A percentile compares a stretch with the other conserved stretches of the same genome.
Conservation (phyloP, 2,113 vertebrate species). For the Rousettus leschenaultii region DNA sequence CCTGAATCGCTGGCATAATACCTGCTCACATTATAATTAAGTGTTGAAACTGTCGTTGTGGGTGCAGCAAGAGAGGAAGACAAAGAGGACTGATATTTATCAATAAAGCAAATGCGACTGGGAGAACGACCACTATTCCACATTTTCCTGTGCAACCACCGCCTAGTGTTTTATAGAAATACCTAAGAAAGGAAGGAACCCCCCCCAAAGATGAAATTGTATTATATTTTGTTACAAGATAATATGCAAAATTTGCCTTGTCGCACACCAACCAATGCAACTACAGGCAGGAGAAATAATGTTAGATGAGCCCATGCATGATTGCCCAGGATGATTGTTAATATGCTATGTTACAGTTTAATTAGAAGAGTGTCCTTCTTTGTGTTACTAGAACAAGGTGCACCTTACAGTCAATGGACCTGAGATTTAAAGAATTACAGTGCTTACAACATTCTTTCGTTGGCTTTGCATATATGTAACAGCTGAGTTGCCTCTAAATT, state of each 20-base stretch:
- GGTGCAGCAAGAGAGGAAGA: background rate
- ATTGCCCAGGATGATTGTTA: background rate
- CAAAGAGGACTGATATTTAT: background rate
- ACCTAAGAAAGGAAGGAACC: background rate
- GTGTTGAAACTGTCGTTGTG: background rate
- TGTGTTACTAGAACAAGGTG: background rate
- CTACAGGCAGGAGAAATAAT: background rate
- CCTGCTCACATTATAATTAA: background rate
- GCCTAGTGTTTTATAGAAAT: background rate
- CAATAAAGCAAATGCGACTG: background rate
- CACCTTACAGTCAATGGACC: background rate
- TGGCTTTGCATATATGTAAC: background rate
- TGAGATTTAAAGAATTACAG: background rate
- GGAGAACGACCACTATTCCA: background rate
- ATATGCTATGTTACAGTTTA: background rate
- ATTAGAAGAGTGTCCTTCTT: background rate
- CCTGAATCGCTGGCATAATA: background rate
- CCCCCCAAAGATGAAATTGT: background rate
- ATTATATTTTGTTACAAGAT: background rate
- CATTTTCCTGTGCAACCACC: background rate
- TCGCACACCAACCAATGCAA: background rate
- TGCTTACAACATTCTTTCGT: background rate
- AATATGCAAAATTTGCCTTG: background rate
- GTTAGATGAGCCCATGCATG: background rate
- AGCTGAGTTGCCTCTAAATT: background rate